Evolutionary conservation across 37 sponge, comb jelly and placozoan genomes (phyloP), one percentile per base, ranked within the genome.

Genomic region (Spongilla lacustris): DNA sequence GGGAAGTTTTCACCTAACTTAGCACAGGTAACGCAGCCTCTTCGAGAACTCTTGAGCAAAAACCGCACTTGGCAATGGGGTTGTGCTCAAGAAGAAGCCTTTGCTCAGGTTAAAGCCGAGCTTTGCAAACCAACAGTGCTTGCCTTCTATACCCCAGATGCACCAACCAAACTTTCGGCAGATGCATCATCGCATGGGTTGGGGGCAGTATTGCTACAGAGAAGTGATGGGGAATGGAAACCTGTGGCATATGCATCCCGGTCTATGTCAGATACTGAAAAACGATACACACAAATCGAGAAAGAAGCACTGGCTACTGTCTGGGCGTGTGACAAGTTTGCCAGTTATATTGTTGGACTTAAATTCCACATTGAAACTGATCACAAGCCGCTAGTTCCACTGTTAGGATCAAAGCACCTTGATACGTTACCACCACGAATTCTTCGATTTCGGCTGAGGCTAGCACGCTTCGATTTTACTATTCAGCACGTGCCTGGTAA

Each of bases 311-410:
- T 88, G 50, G 88, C 88, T n/a, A 70, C 31, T 22, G 32, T 74
- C 25, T 88, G 88, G 88, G 88, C 75, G 21, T 81, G 81, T 49
- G 82, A 81, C 25, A 84, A 84, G 70, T 84, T 76, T n/a, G 34
- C 77, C 9, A 28, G 73, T 30, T 87, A 79, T 36, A 24, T 87
- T 27, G 33, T 87, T 9, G 88, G 88, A 19, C 25, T 32, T 13
- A 38, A 72, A 14, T 67, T 81, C 48, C 88, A 81, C 36, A 58
- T 87, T n/a, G 88, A 87, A 36, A 75, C 88, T 0, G 88, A 87
- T 32, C 88, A 87, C 81, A 87, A 87, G 29, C 82, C 88, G 2
- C 88, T 87, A 6, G 66, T 86, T n/a, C 87, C 87, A 12, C n/a
- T 83, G 27, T 75, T 83, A 25, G 34, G 84, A 26, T 23, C 75